These are phyloP conservation scores for Mimachlamys varia DNA, from an alignment of 2,888 invertebrate species.

Conservation along the genomic window DNA sequence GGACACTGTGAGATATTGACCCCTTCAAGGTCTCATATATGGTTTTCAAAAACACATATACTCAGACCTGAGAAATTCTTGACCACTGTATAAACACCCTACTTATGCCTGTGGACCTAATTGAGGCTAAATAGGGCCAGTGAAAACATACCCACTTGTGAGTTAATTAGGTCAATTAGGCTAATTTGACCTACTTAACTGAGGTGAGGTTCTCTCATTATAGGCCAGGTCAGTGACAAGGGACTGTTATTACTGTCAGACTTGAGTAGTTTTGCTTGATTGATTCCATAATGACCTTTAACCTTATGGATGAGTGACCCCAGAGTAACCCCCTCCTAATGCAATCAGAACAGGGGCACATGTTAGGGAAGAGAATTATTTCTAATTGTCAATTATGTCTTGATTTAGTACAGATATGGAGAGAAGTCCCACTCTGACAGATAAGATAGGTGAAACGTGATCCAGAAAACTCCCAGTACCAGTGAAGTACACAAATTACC, in stretches of 20 bases:
- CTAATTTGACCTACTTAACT: slow-evolving; percentile 25
- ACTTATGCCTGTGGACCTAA: neutral
- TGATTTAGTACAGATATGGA: slow-evolving; percentile 25
- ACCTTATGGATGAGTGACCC: neutral
- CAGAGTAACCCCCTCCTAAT: neutral
- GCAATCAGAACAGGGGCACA: neutral
- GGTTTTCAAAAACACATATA: slow-evolving; percentile 19
- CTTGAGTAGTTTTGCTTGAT: slow-evolving; percentile 17
- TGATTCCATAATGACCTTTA: slow-evolving; percentile 21
- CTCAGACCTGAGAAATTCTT: slow-evolving; percentile 8
- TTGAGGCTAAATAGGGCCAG: neutral
- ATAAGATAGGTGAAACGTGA: neutral
- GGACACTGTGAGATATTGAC: neutral
- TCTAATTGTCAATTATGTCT: slow-evolving; percentile 29
- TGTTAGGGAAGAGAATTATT: neutral
- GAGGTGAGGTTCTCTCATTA: slow-evolving; percentile 26
- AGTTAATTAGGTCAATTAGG: slow-evolving; percentile 31
- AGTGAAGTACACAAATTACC: neutral
- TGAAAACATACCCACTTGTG: neutral
- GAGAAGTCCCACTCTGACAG: slow-evolving; percentile 8
- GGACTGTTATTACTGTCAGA: slow-evolving; percentile 24
- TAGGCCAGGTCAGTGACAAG: slow-evolving; percentile 11
- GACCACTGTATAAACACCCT: slow-evolving; percentile 25
- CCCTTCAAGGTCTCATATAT: neutral
- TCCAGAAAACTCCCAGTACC: neutral